Conservation (phyloP, 2,113 vertebrate species). For the Aepyceros melampus region DNA sequence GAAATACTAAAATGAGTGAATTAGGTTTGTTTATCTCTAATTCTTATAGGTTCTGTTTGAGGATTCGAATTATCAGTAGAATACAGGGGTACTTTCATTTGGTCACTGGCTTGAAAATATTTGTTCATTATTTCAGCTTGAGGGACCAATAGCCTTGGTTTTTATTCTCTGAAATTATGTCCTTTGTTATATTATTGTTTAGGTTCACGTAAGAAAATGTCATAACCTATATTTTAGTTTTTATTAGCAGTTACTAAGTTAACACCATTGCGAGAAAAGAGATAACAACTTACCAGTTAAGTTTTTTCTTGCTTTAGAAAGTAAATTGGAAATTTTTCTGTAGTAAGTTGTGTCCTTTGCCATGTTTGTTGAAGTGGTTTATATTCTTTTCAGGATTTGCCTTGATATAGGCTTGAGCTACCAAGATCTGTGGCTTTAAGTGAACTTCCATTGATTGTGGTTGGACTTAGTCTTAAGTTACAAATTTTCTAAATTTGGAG, state of each 20-base stretch:
- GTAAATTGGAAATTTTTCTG: neutral
- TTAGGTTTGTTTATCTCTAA: conserved; percentile 13
- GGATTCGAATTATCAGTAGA: neutral
- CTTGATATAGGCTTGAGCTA: neutral
- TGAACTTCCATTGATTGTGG: neutral
- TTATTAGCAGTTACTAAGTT: conserved; percentile 13
- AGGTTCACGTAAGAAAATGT: neutral
- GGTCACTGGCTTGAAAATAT: neutral
- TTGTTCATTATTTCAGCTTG: neutral
- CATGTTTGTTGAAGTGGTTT: neutral
- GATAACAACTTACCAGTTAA: neutral
- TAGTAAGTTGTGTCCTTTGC: neutral
- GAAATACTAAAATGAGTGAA: conserved; percentile 42
- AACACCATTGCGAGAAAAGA: neutral
- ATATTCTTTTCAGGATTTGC: neutral
- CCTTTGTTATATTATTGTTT: neutral
- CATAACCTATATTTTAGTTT: neutral
- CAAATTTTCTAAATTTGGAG: neutral
- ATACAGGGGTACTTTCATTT: neutral
- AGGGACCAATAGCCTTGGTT: neutral
- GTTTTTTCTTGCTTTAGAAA: conserved; percentile 8
- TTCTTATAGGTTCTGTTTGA: neutral
- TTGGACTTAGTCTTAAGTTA: conserved; percentile 23
- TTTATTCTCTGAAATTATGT: neutral
- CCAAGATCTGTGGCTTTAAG: neutral